Conservation (phyloP, 1,140 invertebrate genomes). For the Druon quercuslanigerum region DNA sequence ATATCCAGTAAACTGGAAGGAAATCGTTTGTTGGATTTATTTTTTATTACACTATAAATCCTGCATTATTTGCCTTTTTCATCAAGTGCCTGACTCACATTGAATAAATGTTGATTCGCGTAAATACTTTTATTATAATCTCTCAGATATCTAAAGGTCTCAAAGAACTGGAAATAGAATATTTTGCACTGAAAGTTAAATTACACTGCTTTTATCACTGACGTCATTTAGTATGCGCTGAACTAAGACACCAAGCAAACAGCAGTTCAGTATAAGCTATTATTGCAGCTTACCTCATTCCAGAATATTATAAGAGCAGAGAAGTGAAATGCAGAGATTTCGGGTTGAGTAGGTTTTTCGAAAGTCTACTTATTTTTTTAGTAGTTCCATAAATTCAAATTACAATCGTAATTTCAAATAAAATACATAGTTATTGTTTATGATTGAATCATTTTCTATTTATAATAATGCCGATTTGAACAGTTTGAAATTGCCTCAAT, state of each 20-base stretch:
- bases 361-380: too few species aligned
- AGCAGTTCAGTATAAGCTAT: neutral
- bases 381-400: too few species aligned
- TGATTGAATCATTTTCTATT: too few species aligned
- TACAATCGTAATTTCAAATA: too few species aligned
- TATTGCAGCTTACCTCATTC: neutral
- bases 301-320: neutral
- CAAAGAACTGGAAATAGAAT: slow-evolving; percentile 19
- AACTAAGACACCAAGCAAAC: slow-evolving; percentile 2
- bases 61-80: neutral
- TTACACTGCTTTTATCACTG: slow-evolving; percentile 9
- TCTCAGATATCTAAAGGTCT: neutral
- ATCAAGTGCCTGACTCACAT: neutral
- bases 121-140: neutral
- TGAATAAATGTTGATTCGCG: neutral
- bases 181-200: slow-evolving; percentile 1
- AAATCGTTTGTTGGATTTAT: neutral
- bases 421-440: too few species aligned
- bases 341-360: too few species aligned
- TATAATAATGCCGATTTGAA: too few species aligned
- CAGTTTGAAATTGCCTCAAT: too few species aligned
- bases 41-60: neutral
- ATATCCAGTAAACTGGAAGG: neutral
- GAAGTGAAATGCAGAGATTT: too few species aligned
- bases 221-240: neutral